phyloP scores from a whole-genome alignment of 2,113 vertebrate species.

The Bambusicola thoracicus region DNA sequence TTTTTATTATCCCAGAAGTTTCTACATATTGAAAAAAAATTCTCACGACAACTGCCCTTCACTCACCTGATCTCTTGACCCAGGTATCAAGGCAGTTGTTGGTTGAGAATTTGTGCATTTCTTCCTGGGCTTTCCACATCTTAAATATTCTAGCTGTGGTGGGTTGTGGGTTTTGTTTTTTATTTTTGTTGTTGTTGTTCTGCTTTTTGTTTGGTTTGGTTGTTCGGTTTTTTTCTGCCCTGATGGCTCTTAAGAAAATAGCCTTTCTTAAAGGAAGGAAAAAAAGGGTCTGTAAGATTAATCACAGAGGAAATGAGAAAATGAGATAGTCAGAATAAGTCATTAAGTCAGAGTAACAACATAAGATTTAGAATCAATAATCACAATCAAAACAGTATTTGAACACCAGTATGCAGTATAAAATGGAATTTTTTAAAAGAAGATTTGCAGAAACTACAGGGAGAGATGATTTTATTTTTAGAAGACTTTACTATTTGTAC shows the following conservation, averaged over 20 bases:
- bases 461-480: conserved; percentile 10
- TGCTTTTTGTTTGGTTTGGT: not conserved
- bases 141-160: conserved; percentile 54
- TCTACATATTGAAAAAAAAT: conserved; percentile 41
- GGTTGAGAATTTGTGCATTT: conserved; percentile 61
- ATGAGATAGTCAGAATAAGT: not conserved
- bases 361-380: conserved; percentile 39
- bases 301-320: conserved; percentile 35
- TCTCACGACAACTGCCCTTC: conserved; percentile 69
- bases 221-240: not conserved
- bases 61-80: conserved; percentile 74
- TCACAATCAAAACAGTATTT: conserved; percentile 14
- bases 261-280: not conserved
- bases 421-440: conserved; percentile 24
- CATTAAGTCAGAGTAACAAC: conserved; percentile 25
- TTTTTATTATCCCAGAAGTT: conserved; percentile 60
- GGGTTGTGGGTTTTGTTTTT: too few species aligned
- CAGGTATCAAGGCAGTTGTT: conserved; percentile 63
- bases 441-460: not conserved
- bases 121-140: conserved; percentile 12
- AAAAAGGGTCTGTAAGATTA: not conserved
- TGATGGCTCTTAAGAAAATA: conserved; percentile 12
- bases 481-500: conserved; percentile 43
- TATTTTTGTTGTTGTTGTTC: not conserved
- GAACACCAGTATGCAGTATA: not conserved